These are phyloP conservation scores for Sinosuthora webbiana DNA, from an alignment of 2,113 vertebrate species.

Conservation along the genomic window DNA sequence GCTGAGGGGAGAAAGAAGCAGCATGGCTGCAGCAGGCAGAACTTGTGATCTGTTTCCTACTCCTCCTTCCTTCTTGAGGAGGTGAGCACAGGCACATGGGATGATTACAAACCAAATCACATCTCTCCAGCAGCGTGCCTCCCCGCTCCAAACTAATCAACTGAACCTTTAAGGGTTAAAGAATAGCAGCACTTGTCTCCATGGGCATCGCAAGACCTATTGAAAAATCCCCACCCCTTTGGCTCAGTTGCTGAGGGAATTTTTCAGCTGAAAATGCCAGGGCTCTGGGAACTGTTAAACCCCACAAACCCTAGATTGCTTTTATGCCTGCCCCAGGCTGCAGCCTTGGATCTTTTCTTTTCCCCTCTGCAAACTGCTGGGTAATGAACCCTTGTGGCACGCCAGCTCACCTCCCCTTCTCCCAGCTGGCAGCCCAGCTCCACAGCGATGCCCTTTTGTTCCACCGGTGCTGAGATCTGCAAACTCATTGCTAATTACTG, in stretches of 20 bases:
- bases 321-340: conserved; percentile 28
- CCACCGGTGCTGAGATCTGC: conserved; percentile 1
- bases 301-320: conserved; percentile 14
- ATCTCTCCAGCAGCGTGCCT: conserved; percentile 23
- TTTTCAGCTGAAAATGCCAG: conserved; percentile 58
- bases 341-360: conserved; percentile 21
- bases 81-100: neutral
- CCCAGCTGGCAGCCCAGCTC: conserved; percentile 34
- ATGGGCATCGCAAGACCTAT: conserved; percentile 44
- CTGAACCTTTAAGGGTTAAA: conserved; percentile 69
- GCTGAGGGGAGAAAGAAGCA: neutral
- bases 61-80: neutral
- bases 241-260: conserved; percentile 29
- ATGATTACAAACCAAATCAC: neutral
- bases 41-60: neutral
- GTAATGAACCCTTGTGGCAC: conserved; percentile 30
- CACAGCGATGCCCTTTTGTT: conserved; percentile 6
- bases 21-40: neutral
- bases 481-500: conserved; percentile 29
- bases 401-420: conserved; percentile 25
- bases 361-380: conserved; percentile 13
- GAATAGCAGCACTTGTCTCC: conserved; percentile 60
- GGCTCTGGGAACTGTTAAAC: conserved; percentile 48
- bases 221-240: conserved; percentile 38
- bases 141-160: conserved; percentile 33